Conservation (phyloP, 2,888 invertebrate genomes). For the Willowsia nigromaculata region DNA sequence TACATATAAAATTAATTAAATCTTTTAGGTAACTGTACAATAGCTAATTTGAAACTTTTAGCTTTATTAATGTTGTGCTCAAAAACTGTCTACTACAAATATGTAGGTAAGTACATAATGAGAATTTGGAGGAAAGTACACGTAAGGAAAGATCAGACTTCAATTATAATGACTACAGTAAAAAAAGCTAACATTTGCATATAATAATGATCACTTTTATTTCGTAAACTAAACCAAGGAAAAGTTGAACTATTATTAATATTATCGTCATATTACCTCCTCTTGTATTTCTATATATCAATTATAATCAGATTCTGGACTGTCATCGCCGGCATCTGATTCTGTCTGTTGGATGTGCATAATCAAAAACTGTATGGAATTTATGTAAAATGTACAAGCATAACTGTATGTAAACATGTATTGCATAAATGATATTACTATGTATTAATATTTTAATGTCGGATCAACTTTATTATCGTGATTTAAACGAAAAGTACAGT, state of each 20-base stretch:
- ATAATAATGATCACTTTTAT: background rate
- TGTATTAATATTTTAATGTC: background rate
- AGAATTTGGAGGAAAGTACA: background rate
- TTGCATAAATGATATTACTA: background rate
- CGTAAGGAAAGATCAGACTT: background rate
- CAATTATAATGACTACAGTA: background rate
- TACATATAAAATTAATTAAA: background rate
- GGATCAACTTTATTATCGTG: slow-evolving; percentile 13
- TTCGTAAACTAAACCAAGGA: background rate
- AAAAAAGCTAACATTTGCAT: background rate
- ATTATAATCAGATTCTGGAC: too few relatives aligned
- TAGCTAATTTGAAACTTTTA: background rate
- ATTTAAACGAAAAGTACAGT: slow-evolving; percentile 24
- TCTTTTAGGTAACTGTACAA: background rate
- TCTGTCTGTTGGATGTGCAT: background rate
- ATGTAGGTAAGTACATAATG: background rate
- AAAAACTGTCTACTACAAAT: slow-evolving; percentile 19
- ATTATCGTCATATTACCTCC: too few relatives aligned
- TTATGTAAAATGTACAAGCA: slow-evolving; percentile 23
- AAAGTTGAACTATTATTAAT: background rate
- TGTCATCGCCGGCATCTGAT: background rate
- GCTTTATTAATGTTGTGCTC: slow-evolving; percentile 61
- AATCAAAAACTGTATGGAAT: background rate
- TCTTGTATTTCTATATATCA: background rate
- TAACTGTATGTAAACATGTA: background rate